Percentiles rank a stretch among this genome's conserved stretches.
Evolutionary conservation across 2,113 vertebrate genomes (phyloP).

Genomic region (Hyperoodon ampullatus): DNA sequence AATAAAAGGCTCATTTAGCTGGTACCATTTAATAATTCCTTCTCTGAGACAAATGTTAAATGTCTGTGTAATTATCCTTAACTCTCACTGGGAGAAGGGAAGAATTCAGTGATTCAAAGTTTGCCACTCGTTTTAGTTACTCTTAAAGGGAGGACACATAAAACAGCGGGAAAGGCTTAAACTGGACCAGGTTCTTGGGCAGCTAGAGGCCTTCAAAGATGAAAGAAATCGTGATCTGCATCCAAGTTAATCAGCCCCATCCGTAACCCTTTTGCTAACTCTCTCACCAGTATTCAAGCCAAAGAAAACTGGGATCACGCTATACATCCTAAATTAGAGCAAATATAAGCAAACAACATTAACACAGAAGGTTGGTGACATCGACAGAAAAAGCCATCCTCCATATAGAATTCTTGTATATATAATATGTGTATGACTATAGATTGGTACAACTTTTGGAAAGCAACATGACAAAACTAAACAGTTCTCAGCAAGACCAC

Average conservation of each 20-base stretch:
- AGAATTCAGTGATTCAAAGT: slow-evolving; percentile 39
- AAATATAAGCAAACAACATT: not conserved
- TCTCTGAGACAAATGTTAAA: slow-evolving; percentile 56
- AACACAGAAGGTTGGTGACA: not conserved
- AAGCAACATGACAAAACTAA: not conserved
- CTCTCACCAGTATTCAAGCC: not conserved
- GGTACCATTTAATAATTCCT: slow-evolving; percentile 52
- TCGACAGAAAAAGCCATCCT: not conserved
- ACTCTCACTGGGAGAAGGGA: slow-evolving; percentile 26
- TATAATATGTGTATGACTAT: not conserved
- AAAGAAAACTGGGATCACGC: not conserved
- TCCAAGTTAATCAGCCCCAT: not conserved
- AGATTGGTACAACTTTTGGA: not conserved
- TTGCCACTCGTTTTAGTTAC: slow-evolving; percentile 2
- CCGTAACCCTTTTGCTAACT: not conserved
- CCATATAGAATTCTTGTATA: not conserved
- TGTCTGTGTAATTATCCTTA: slow-evolving; percentile 58
- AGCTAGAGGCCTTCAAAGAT: not conserved
- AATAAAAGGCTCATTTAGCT: slow-evolving; percentile 58
- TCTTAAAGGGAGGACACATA: slow-evolving; percentile 6
- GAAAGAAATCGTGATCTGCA: not conserved
- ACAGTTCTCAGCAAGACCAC: not conserved
- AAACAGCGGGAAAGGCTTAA: not conserved
- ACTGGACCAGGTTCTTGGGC: not conserved
- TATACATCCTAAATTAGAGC: not conserved